Percentiles rank a stretch among this genome's conserved stretches.
These are phyloP conservation scores for Alcis repandata DNA, from an alignment of 2,888 invertebrate genomes.

Conservation along the genomic window DNA sequence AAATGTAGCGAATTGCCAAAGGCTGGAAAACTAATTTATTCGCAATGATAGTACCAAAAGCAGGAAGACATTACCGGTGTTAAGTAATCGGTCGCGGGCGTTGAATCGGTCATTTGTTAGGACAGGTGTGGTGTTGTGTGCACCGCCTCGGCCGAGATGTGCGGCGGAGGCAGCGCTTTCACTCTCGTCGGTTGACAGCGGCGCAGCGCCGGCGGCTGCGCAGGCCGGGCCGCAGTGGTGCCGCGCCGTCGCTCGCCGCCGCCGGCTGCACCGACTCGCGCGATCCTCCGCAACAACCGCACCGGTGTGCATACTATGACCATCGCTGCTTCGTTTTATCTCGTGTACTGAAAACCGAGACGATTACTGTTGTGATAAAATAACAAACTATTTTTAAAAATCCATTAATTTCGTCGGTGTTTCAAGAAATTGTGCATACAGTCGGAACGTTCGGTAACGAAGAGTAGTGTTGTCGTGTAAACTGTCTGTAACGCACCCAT, in stretches of 20 bases:
- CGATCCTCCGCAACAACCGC: constrained; percentile 58
- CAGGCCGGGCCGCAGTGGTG: constrained; percentile 66
- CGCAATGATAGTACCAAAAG: not conserved
- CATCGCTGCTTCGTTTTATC: constrained; percentile 71
- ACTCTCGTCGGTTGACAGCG: constrained; percentile 74
- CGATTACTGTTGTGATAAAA: constrained; percentile 65
- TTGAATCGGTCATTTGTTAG: constrained; percentile 62
- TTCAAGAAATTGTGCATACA: constrained; percentile 20
- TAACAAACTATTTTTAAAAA: constrained; percentile 63
- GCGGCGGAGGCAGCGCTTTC: constrained; percentile 79
- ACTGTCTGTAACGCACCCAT: constrained; percentile 15
- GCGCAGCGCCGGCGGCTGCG: constrained; percentile 52
- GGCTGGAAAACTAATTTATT: not conserved
- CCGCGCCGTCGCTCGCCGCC: constrained; percentile 75
- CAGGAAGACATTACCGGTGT: constrained; percentile 60
- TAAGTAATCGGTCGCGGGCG: constrained; percentile 59
- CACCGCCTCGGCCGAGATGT: constrained; percentile 66
- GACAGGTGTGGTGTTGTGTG: constrained; percentile 69
- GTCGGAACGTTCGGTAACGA: constrained; percentile 9
- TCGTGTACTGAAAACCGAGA: constrained; percentile 69
- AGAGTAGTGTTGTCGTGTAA: constrained; percentile 22
- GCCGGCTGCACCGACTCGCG: constrained; percentile 59
- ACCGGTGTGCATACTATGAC: constrained; percentile 68
- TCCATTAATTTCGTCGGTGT: constrained; percentile 45
- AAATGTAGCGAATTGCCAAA: no score